Conservation (phyloP, 2,888 invertebrate genomes). For the Agonum fuliginosum region DNA sequence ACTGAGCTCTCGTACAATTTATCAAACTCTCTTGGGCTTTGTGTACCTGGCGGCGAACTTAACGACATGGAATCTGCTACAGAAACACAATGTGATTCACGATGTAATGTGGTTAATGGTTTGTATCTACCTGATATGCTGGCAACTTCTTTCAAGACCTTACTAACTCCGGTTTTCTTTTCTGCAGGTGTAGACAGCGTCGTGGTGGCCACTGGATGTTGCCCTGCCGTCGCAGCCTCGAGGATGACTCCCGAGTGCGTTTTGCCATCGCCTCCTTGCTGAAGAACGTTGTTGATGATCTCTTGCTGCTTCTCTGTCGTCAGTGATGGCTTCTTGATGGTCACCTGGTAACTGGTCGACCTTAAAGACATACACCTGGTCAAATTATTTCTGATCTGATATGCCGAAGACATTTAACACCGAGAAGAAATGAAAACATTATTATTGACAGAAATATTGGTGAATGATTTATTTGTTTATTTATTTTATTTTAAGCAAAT, state of each 20-base stretch:
- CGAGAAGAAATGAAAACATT: background rate
- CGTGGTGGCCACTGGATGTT: slow-evolving; percentile 64
- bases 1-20: slow-evolving; percentile 67
- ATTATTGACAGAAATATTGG: background rate
- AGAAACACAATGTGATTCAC: slow-evolving; percentile 57
- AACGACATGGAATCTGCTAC: slow-evolving; percentile 78
- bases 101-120: no score
- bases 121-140: slow-evolving; percentile 80
- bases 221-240: slow-evolving; percentile 71
- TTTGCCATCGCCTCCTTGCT: slow-evolving; percentile 66
- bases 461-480: no score
- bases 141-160: slow-evolving; percentile 76
- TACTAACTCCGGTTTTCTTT: slow-evolving; percentile 71
- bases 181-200: slow-evolving; percentile 64
- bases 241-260: slow-evolving; percentile 70
- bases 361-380: slow-evolving; percentile 70
- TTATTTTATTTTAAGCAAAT: no score
- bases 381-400: slow-evolving; percentile 56
- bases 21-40: slow-evolving; percentile 71
- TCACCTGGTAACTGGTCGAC: slow-evolving; percentile 79
- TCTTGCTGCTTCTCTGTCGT: slow-evolving; percentile 70
- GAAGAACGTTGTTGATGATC: slow-evolving; percentile 66
- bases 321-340: slow-evolving; percentile 73
- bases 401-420: background rate
- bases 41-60: slow-evolving; percentile 78